A percentile compares a stretch with the other conserved stretches of the same genome.
These are phyloP conservation scores for Gasteruption jaculator DNA, from an alignment of 2,888 invertebrate species.

Conservation along the genomic window DNA sequence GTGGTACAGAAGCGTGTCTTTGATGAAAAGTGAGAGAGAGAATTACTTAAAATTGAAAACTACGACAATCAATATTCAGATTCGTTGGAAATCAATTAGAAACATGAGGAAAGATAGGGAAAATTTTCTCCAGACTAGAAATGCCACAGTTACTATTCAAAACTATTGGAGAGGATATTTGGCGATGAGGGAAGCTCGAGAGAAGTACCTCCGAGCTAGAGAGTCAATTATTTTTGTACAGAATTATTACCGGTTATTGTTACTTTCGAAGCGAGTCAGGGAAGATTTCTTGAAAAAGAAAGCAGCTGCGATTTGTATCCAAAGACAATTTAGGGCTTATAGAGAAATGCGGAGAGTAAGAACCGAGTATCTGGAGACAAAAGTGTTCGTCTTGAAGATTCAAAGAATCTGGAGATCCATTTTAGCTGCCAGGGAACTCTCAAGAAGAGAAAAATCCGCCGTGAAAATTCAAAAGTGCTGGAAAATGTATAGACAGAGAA, in stretches of 20 bases:
- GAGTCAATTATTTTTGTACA: too few species aligned
- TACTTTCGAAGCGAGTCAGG: too few species aligned
- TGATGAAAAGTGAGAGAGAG: constrained; percentile 27
- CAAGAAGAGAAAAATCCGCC: constrained; percentile 35
- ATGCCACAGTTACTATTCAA: constrained; percentile 42
- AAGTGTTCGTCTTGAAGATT: constrained; percentile 29
- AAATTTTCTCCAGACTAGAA: constrained; percentile 32
- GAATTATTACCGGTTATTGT: too few species aligned
- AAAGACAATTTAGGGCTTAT: too few species aligned
- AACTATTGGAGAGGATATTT: constrained; percentile 29
- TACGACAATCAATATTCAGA: constrained; percentile 33
- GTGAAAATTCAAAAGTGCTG: constrained; percentile 48
- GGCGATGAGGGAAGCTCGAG: too few species aligned
- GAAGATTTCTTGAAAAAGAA: constrained; percentile 17
- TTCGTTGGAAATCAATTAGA: constrained; percentile 34
- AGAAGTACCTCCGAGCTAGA: too few species aligned
- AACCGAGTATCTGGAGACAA: too few species aligned
- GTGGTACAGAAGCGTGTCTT: constrained; percentile 26
- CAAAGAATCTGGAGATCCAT: constrained; percentile 20
- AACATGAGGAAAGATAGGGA: constrained; percentile 31
- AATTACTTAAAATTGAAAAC: constrained; percentile 30
- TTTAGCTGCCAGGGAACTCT: constrained; percentile 17
- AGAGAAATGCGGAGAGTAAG: too few species aligned
- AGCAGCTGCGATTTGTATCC: constrained; percentile 47
- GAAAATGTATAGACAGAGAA: constrained; percentile 28